These are phyloP conservation scores for Mus musculus DNA, from an alignment of 2,113 vertebrate species.

Conservation along the genomic window DNA sequence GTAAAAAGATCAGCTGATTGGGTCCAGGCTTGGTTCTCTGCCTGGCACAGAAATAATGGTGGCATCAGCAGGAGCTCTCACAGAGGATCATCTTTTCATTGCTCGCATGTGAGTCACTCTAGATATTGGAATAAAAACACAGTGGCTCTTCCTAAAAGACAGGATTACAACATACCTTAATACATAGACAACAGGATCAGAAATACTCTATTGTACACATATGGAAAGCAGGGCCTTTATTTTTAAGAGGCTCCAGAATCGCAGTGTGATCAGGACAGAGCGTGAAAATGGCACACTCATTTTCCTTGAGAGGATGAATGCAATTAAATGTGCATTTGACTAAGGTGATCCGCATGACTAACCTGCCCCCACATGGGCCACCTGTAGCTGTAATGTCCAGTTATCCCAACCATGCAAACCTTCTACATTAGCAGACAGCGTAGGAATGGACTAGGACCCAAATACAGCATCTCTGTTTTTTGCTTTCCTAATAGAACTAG, in stretches of 20 bases:
- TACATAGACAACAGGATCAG: not conserved
- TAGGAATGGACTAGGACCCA: not conserved
- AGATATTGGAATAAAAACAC: slow-evolving; percentile 3
- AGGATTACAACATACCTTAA: slow-evolving; percentile 15
- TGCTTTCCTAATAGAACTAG: not conserved
- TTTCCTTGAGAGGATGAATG: slow-evolving; percentile 22
- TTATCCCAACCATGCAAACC: not conserved
- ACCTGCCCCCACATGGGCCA: not conserved
- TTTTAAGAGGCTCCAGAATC: not conserved
- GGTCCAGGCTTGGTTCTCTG: slow-evolving; percentile 26
- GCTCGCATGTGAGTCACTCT: slow-evolving; percentile 60
- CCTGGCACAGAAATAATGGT: not conserved
- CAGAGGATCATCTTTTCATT: slow-evolving; percentile 45
- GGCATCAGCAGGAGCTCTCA: not conserved
- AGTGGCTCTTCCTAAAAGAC: not conserved
- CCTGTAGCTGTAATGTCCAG: not conserved
- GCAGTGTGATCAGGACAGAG: slow-evolving; percentile 23
- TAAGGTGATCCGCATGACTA: not conserved
- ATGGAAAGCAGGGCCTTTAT: not conserved
- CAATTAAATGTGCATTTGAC: not conserved
- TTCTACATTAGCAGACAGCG: not conserved
- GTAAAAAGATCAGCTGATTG: slow-evolving; percentile 48
- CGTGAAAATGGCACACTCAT: not conserved
- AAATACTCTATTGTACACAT: not conserved
- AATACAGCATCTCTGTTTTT: not conserved